A percentile compares a stretch with the other conserved stretches of the same genome.
Conservation (phyloP, 2,113 vertebrate genomes). For the Gadus chalcogrammus region DNA sequence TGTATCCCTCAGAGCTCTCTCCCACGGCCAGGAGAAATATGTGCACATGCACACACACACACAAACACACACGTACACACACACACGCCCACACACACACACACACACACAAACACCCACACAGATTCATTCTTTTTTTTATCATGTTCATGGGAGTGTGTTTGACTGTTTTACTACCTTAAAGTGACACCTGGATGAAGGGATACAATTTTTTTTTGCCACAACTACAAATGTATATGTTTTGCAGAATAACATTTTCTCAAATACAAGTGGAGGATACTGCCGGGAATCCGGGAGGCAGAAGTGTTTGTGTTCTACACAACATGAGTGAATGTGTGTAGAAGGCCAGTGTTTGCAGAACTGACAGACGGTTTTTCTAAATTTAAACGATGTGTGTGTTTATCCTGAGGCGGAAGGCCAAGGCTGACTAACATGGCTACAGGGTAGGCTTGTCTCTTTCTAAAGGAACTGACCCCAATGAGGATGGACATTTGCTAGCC, state of each 20-base stretch:
- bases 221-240: background rate
- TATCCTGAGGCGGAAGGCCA: constrained; percentile 51
- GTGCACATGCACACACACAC: constrained; percentile 21
- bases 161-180: background rate
- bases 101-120: too few species aligned
- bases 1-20: constrained; percentile 53
- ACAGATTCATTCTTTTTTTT: constrained; percentile 26
- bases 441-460: constrained; percentile 57
- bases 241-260: background rate
- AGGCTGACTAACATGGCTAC: constrained; percentile 67
- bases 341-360: constrained; percentile 31
- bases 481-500: constrained; percentile 63
- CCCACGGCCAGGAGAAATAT: constrained; percentile 52
- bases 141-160: background rate
- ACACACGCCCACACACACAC: background rate
- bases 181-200: background rate
- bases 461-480: constrained; percentile 69
- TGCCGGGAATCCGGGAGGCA: background rate
- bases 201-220: background rate
- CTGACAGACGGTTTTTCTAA: constrained; percentile 44
- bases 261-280: background rate
- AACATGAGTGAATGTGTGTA: background rate
- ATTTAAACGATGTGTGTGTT: constrained; percentile 25
- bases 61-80: constrained; percentile 13
- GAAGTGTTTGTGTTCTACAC: too few species aligned